Percentiles rank a stretch among this genome's conserved stretches.
Evolutionary conservation across 2,797 vertebrate species (phyloP).

Genomic region (Parambassis ranga): DNA sequence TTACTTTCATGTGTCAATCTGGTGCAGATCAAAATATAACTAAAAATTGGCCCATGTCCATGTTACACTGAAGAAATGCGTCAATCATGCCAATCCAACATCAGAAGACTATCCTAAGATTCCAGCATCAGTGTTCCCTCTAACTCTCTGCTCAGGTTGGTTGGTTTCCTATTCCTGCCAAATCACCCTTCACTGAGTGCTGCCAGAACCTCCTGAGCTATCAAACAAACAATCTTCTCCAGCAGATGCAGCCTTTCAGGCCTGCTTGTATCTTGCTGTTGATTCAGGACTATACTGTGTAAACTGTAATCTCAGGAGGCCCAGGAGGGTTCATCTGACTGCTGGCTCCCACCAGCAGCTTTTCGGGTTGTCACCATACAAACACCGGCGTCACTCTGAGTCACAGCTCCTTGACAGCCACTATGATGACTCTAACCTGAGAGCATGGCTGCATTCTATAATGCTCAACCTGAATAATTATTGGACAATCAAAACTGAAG

Average conservation of each 20-base stretch:
- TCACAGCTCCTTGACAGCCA: conserved; percentile 2
- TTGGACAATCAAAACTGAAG: neutral
- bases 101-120: neutral
- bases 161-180: neutral
- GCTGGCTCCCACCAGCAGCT: conserved; percentile 13
- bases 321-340: conserved; percentile 12
- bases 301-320: no score
- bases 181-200: neutral
- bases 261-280: conserved; percentile 15
- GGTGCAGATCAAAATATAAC: no score
- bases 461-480: neutral
- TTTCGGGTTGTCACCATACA: conserved; percentile 6
- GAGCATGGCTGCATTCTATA: neutral
- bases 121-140: neutral
- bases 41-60: no score
- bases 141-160: conserved; percentile 8
- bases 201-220: neutral
- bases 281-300: conserved; percentile 3
- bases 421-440: neutral
- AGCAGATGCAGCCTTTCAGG: conserved; percentile 24
- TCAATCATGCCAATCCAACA: neutral
- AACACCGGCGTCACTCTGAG: neutral
- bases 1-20: no score
- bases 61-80: neutral
- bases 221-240: conserved; percentile 16